Base-by-base conservation (phyloP, 2,113 vertebrate species). In the Cnemophilus loriae region DNA sequence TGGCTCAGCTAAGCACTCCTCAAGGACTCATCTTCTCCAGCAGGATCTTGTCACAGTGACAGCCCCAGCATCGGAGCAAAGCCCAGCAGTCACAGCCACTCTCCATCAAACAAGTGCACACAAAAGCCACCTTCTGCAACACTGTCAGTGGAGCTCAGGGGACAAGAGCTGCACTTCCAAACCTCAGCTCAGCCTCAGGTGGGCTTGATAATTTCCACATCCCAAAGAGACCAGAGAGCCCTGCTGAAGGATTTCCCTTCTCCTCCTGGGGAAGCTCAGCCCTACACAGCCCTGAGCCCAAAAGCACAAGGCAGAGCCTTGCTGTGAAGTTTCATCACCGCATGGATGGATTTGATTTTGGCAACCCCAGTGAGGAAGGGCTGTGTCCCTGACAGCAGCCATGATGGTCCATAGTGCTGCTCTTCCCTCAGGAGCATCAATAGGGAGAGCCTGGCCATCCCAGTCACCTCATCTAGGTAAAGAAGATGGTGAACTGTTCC, bases 41-140 rank as follows among this genome's bases (percentile, higher is more conserved):
- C 2, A 1, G 60, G n/a, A 55, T 68, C 83, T 55, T n/a, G 56
- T 50, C 50, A 28, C 28, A 7, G 28, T 47, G 92, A 80, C 83
- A 93, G 92, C 42, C 49, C 71, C 0, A 0, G 33, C 46, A 57
- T 27, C 0, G 0, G 49, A 4, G 1, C 82, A 59, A 88, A 92
- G 79, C 71, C 60, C 88, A 93, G 64, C 95, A 89, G 76, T 78
- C 86, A 88, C 57, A 67, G 77, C 56, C 61, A 39, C 60, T 90
- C 44, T 89, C 52, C 80, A 49, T 81, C 89, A 94, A 74, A 86
- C 30, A 30, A 59, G 63, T 13, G 27, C 35, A 70, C 5, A 2
- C 33, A 53, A 42, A 1, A 7, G 41, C 33, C 74, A 73, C 71
- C 56, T 90, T 47, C 86, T 55, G 44, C 91, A 93, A 17, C 39